phyloP scores from a whole-genome alignment of 1,140 invertebrate species.

The Contarinia nasturtii region DNA sequence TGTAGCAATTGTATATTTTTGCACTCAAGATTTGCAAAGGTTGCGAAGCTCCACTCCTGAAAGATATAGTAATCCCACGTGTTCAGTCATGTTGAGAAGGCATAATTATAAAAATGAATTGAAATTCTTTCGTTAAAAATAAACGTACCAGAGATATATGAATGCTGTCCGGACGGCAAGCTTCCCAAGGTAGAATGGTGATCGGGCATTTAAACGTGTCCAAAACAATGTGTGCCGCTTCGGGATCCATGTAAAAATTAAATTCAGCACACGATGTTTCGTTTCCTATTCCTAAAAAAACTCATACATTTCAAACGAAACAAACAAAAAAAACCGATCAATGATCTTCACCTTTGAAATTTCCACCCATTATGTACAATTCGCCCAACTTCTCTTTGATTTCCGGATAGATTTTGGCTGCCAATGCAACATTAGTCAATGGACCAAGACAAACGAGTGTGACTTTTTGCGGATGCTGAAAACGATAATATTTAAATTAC shows the following conservation, averaged over 20 bases:
- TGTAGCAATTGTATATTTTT: no score
- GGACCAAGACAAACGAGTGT: constrained; percentile 47
- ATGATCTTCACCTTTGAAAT: constrained; percentile 33
- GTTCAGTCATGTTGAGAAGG: no score
- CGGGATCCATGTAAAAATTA: constrained; percentile 61
- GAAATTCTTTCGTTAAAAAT: no score
- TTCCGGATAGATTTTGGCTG: constrained; percentile 41
- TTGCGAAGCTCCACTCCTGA: no score
- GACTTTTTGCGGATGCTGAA: constrained; percentile 24
- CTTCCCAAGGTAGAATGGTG: constrained; percentile 42
- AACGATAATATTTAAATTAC: background rate
- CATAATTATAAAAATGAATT: no score
- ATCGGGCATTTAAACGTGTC: constrained; percentile 31
- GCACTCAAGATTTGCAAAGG: no score
- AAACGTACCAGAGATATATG: constrained; percentile 28
- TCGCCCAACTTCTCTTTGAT: constrained; percentile 39
- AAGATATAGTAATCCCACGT: no score
- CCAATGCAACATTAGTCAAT: constrained; percentile 56
- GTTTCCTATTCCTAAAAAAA: constrained; percentile 33
- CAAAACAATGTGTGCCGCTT: constrained; percentile 53
- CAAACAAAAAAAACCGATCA: no score
- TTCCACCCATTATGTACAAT: constrained; percentile 60
- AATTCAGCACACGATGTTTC: constrained; percentile 49
- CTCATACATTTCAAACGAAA: no score
- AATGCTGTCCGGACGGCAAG: constrained; percentile 25